Evolutionary conservation across 2,113 vertebrate genomes (phyloP).

Genomic region (Thunnus maccoyii): DNA sequence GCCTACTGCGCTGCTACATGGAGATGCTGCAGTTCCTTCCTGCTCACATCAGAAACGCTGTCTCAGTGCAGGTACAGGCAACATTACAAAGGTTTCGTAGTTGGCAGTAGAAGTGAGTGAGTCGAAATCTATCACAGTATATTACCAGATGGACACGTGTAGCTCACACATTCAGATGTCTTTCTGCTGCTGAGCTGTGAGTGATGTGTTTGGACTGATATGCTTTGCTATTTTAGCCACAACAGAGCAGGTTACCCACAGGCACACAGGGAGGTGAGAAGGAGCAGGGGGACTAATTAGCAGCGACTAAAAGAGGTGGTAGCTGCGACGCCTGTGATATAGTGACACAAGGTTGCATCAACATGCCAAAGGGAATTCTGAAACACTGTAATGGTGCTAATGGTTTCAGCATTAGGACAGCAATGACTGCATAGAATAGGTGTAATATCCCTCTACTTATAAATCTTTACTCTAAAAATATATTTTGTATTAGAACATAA

Average conservation of each 20-base stretch:
- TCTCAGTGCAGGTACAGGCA: slow-evolving; percentile 93
- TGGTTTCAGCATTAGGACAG: slow-evolving; percentile 6
- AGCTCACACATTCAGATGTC: background rate
- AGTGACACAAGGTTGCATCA: slow-evolving; percentile 61
- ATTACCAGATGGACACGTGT: too few species aligned
- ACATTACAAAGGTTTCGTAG: background rate
- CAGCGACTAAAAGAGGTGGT: slow-evolving; percentile 40
- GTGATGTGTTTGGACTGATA: background rate
- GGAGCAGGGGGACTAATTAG: slow-evolving; percentile 63
- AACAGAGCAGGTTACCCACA: slow-evolving; percentile 23
- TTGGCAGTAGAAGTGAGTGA: background rate
- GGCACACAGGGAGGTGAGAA: slow-evolving; percentile 37
- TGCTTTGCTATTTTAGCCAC: background rate
- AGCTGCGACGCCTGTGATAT: slow-evolving; percentile 52
- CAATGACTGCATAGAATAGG: background rate
- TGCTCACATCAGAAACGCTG: slow-evolving; percentile 91
- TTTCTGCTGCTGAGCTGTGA: background rate
- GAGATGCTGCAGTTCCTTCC: slow-evolving; percentile 97
- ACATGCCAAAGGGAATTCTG: slow-evolving; percentile 45
- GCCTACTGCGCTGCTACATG: slow-evolving; percentile 95
- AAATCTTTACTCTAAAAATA: too few species aligned
- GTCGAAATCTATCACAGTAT: background rate
- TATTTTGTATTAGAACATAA: background rate
- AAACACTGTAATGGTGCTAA: slow-evolving; percentile 43
- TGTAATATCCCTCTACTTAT: background rate